Percentiles rank a stretch among this genome's conserved stretches.
Conservation (phyloP, 35 echinoderm and acorn worm genomes). For the Ophioderma brevispina region DNA sequence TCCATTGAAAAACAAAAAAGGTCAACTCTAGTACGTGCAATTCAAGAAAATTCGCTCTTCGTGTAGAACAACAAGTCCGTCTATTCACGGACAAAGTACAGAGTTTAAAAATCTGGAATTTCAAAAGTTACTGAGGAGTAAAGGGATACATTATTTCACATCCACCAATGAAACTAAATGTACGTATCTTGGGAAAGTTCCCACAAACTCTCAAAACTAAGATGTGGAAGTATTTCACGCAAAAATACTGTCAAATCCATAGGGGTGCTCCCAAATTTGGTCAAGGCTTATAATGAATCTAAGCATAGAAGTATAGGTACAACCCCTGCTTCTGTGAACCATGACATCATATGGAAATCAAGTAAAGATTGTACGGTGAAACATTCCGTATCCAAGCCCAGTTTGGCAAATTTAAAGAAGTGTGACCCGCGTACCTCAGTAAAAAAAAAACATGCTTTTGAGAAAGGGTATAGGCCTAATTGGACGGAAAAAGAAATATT, state of each 20-base stretch:
- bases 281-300: constrained; percentile 34
- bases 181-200: constrained; percentile 72
- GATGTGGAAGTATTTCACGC: constrained; percentile 71
- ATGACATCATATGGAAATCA: constrained; percentile 45
- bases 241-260: constrained; percentile 57
- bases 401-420: constrained; percentile 27
- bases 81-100: constrained; percentile 35
- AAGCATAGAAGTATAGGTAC: constrained; percentile 71
- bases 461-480: constrained; percentile 47
- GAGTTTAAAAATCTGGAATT: constrained; percentile 52
- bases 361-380: constrained; percentile 42
- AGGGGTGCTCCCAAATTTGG: constrained; percentile 17
- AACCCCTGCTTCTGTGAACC: constrained; percentile 28
- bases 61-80: constrained; percentile 9
- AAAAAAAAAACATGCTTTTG: constrained; percentile 38
- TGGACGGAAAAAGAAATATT: constrained; percentile 61
- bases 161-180: constrained; percentile 82
- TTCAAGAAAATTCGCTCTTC: constrained; percentile 8
- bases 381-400: too few species aligned
- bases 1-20: constrained; percentile 13
- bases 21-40: background rate
- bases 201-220: constrained; percentile 57
- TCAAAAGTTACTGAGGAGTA: constrained; percentile 42
- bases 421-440: constrained; percentile 22
- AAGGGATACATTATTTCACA: constrained; percentile 63